phyloP scores from a whole-genome alignment of 2,888 invertebrate genomes.

The Acanthosepion pharaonis region DNA sequence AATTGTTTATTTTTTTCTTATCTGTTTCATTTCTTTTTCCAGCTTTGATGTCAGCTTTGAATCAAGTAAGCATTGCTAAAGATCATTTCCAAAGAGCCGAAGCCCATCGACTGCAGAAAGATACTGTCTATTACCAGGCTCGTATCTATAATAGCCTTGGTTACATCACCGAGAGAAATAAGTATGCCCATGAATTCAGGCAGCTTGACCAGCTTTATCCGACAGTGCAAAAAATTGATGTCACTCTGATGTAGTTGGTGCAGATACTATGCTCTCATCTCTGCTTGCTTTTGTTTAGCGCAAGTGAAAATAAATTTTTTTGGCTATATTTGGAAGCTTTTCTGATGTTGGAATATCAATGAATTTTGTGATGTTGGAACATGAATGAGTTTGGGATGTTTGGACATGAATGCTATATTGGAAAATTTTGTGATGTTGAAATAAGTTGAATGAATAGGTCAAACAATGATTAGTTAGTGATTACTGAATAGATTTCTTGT shows the following conservation, averaged over 20 bases:
- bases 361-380: too few species aligned
- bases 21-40: conserved; percentile 71
- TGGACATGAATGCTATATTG: too few species aligned
- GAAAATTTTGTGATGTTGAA: too few species aligned
- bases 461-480: too few species aligned
- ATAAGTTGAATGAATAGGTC: too few species aligned
- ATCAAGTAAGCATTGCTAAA: conserved; percentile 79
- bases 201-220: conserved; percentile 87
- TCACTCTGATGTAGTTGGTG: conserved; percentile 54
- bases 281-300: neutral
- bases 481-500: too few species aligned
- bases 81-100: conserved; percentile 84
- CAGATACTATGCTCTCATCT: too few species aligned
- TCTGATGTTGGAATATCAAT: neutral
- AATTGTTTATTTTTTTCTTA: neutral
- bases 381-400: too few species aligned
- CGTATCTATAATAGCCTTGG: conserved; percentile 85
- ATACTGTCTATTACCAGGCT: conserved; percentile 82
- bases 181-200: conserved; percentile 86
- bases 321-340: neutral
- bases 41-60: conserved; percentile 62
- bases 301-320: neutral
- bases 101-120: conserved; percentile 84
- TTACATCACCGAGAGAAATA: conserved; percentile 83
- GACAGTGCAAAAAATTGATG: conserved; percentile 77